Base-by-base conservation (phyloP, 2,113 vertebrate genomes). In the Chaenogobius annularis region DNA sequence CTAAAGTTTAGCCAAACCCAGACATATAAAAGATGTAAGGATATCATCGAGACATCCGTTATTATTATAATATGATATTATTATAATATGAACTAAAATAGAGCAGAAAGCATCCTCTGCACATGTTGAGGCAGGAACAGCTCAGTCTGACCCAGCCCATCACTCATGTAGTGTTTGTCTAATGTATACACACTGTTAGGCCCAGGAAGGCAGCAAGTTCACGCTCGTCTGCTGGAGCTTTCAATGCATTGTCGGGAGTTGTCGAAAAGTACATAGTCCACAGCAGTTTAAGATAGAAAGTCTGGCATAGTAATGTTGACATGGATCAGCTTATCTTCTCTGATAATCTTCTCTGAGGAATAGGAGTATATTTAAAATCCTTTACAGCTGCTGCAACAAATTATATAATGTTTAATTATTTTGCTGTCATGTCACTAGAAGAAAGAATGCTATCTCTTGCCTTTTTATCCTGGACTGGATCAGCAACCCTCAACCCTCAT, bases 31-130 rank as follows among this genome's bases (percentile, higher is more conserved):
- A 63, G 19, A 40, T 19, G 35, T n/a, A 7, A 61, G 61, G 47
- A 71, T 47, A 52, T 3, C 44, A 54, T 3, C 46, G 44, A 46
- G 35, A 71, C 81, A 73, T 73, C 23, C 64, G 64, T 66, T 66
- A 47, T 14, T 63, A 63, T 63, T 63, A 8, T 2, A 58, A n/a
- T n/a, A n/a, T n/a, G n/a, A n/a, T n/a, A n/a, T n/a, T n/a, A n/a
- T n/a, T n/a, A n/a, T n/a, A n/a, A n/a, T 68, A 68, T 46, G 68
- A 69, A 61, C 50, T 72, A 26, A 82, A 85, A 85, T 82, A 82
- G 79, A 82, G 26, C 48, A 85, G 56, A 82, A 88, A 78, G 82
- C 66, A 83, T 80, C 80, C 26, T 64, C 61, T 73, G 50, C 82
- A 83, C 80, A 71, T 80, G 78, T 47, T 68, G 5, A 66, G 66